Evolutionary conservation across 1,140 invertebrate species (phyloP).

Genomic region (Tetragonula clypearis): DNA sequence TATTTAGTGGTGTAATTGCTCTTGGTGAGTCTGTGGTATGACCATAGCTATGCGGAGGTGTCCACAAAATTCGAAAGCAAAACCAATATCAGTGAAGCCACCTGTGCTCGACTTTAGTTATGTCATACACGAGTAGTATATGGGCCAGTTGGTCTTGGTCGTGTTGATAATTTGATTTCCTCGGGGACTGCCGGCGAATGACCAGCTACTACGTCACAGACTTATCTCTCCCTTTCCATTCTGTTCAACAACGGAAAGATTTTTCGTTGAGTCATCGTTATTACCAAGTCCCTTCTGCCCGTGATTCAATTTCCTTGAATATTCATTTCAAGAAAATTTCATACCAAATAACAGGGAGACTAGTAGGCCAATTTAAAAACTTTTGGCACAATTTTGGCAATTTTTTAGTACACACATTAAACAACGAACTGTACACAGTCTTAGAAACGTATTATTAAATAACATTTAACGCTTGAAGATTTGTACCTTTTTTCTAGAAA

Average conservation of each 20-base stretch:
- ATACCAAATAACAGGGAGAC: too few relatives aligned
- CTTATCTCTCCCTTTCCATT: slow-evolving; percentile 15
- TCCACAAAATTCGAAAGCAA: slow-evolving; percentile 66
- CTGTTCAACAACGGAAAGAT: neutral
- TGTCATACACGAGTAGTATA: slow-evolving; percentile 52
- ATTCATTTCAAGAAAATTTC: neutral
- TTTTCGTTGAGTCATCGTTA: neutral
- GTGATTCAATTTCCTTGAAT: neutral
- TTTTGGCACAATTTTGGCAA: too few relatives aligned
- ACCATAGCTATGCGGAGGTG: slow-evolving; percentile 50
- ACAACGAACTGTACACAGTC: too few relatives aligned
- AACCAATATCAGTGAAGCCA: slow-evolving; percentile 69
- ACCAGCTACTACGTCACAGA: slow-evolving; percentile 28
- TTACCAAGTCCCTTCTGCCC: too few relatives aligned
- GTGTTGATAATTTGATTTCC: slow-evolving; percentile 68
- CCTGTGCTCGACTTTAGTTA: slow-evolving; percentile 63
- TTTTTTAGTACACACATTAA: too few relatives aligned
- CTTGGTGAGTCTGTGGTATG: slow-evolving; percentile 67
- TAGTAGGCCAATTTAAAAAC: too few relatives aligned
- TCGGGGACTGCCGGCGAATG: slow-evolving; percentile 44
- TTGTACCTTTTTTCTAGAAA: too few relatives aligned
- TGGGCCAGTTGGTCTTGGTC: slow-evolving; percentile 27
- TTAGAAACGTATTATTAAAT: too few relatives aligned
- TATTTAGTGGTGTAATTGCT: slow-evolving; percentile 81
- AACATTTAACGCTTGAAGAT: too few relatives aligned